Conservation (phyloP, 2,888 invertebrate genomes). For the Drosophila niveifrons region DNA sequence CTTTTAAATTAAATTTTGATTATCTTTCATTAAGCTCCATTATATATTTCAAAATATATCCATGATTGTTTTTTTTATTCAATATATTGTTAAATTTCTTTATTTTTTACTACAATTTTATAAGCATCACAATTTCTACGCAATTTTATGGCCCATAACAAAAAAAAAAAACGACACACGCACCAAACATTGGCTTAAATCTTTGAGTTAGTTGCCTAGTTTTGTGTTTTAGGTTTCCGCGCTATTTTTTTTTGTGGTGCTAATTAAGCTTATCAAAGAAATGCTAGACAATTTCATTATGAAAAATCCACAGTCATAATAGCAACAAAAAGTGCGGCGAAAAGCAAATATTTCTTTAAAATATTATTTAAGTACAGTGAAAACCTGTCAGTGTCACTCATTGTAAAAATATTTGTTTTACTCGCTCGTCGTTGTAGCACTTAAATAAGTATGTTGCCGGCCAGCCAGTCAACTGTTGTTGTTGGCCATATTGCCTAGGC, state of each 20-base stretch:
- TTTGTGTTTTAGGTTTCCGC: slow-evolving; percentile 1
- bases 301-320: slow-evolving; percentile 11
- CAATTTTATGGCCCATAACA: slow-evolving; percentile 32
- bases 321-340: slow-evolving; percentile 10
- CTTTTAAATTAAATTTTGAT: too few relatives aligned
- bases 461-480: slow-evolving; percentile 22
- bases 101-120: slow-evolving; percentile 30
- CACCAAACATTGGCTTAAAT: slow-evolving; percentile 9
- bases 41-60: too few relatives aligned
- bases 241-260: slow-evolving; percentile 53
- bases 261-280: slow-evolving; percentile 71
- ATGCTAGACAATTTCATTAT: slow-evolving; percentile 37
- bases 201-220: slow-evolving; percentile 14
- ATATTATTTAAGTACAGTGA: slow-evolving; percentile 55
- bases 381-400: slow-evolving; percentile 71
- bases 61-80: too few relatives aligned
- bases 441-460: slow-evolving; percentile 35
- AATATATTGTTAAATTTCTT: neutral
- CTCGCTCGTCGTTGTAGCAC: slow-evolving; percentile 33
- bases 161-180: slow-evolving; percentile 32
- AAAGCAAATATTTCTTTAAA: slow-evolving; percentile 47
- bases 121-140: slow-evolving; percentile 27
- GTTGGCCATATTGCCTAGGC: slow-evolving; percentile 54
- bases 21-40: too few relatives aligned
- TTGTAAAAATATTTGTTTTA: slow-evolving; percentile 55